Percentiles rank a stretch among this genome's conserved stretches.
Conservation (phyloP, 2,797 vertebrate species). For the Amblyraja radiata region DNA sequence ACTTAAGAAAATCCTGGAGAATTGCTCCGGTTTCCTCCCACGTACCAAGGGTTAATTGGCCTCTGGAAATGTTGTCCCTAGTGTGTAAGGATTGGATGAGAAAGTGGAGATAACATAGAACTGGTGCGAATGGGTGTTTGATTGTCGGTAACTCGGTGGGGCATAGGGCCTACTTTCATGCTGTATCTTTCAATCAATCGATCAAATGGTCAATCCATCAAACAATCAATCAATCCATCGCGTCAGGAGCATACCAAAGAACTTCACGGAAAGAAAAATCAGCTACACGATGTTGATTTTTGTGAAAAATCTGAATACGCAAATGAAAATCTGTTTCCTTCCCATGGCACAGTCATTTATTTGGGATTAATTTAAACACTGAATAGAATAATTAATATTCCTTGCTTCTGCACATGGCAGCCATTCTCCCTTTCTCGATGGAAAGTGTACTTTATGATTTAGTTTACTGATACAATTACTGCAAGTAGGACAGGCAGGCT, state of each 20-base stretch:
- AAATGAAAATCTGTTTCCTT: neutral
- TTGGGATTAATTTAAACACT: neutral
- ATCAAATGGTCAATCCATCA: no score
- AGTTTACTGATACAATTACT: neutral
- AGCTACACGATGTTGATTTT: neutral
- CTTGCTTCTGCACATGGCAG: neutral
- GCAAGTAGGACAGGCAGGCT: neutral
- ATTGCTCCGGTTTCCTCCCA: no score
- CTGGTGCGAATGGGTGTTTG: no score
- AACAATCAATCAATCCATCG: no score
- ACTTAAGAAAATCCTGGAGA: neutral
- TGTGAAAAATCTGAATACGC: neutral
- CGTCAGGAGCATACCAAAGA: neutral
- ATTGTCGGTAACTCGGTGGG: no score
- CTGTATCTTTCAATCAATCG: no score
- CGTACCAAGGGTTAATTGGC: no score
- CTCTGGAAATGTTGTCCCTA: no score
- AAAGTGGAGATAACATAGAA: no score
- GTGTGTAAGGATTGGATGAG: no score
- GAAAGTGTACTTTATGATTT: neutral
- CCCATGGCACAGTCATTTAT: neutral
- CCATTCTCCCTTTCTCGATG: neutral
- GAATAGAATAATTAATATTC: neutral
- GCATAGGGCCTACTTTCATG: no score
- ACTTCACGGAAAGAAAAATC: neutral